Evolutionary conservation across 2,888 invertebrate genomes (phyloP).

Genomic region (Spilarctia lutea): DNA sequence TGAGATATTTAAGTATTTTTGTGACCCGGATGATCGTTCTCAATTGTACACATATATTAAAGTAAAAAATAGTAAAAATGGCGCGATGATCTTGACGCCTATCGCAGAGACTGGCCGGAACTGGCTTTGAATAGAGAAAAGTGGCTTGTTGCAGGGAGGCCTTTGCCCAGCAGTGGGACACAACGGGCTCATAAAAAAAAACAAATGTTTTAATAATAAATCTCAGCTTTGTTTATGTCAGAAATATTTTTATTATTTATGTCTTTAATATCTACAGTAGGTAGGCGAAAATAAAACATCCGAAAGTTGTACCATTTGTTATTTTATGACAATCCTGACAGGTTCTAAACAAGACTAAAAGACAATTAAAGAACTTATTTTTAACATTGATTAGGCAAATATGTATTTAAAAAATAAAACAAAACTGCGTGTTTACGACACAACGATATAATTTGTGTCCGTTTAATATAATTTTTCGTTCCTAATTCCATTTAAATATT

Average conservation of each 20-base stretch:
- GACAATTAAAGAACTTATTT: background rate
- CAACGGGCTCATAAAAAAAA: no score
- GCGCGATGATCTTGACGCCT: no score
- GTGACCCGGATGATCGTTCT: background rate
- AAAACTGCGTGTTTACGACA: background rate
- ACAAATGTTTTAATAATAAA: no score
- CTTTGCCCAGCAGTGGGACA: no score
- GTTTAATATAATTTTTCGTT: background rate
- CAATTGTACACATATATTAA: no score
- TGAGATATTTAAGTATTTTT: background rate
- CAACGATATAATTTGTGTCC: background rate
- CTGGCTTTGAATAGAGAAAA: no score
- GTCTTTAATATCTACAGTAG: background rate
- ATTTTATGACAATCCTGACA: no score
- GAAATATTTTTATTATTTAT: no score
- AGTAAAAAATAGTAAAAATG: no score
- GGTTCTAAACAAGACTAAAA: background rate
- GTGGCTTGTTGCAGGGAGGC: no score
- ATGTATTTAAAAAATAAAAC: background rate
- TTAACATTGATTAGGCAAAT: background rate
- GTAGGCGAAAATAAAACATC: background rate
- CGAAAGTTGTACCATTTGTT: background rate
- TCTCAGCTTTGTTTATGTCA: no score
- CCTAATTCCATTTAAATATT: background rate
- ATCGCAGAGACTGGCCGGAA: no score